phyloP scores from a whole-genome alignment of 2,113 vertebrate species.

The Vulpes vulpes region DNA sequence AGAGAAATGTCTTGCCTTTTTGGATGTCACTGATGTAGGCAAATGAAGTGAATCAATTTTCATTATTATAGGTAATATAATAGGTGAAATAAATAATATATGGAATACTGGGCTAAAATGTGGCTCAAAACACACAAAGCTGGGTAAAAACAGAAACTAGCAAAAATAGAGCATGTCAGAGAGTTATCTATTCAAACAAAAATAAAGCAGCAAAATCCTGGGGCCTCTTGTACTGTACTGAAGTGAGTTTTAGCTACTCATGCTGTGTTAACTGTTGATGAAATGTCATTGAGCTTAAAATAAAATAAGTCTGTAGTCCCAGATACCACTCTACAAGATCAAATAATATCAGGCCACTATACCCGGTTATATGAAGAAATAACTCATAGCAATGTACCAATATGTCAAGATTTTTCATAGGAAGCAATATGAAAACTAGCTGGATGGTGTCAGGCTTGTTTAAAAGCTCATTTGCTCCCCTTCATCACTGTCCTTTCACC shows the following conservation, averaged over 20 bases:
- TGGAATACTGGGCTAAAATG: background rate
- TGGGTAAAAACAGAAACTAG: conserved; percentile 32
- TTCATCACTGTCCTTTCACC: conserved; percentile 71
- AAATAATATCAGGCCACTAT: conserved; percentile 70
- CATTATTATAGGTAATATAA: background rate
- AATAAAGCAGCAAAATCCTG: conserved; percentile 24
- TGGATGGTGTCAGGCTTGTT: conserved; percentile 59
- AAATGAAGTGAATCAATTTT: conserved; percentile 24
- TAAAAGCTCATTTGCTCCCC: conserved; percentile 72
- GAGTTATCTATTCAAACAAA: conserved; percentile 34
- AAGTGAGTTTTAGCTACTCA: conserved; percentile 77
- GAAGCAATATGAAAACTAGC: conserved; percentile 53
- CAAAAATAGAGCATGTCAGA: background rate
- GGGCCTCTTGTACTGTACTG: background rate
- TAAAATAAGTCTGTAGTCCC: conserved; percentile 73
- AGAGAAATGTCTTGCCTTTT: conserved; percentile 22
- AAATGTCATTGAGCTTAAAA: conserved; percentile 80
- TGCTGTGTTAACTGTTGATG: conserved; percentile 83
- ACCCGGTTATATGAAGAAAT: conserved; percentile 59
- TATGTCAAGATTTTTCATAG: conserved; percentile 71
- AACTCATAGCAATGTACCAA: conserved; percentile 67
- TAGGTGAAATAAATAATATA: conserved; percentile 30
- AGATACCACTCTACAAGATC: conserved; percentile 61
- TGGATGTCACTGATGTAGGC: background rate
- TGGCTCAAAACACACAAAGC: background rate